Conservation (phyloP, 2,113 vertebrate genomes). For the Tetraodon nigroviridis region DNA sequence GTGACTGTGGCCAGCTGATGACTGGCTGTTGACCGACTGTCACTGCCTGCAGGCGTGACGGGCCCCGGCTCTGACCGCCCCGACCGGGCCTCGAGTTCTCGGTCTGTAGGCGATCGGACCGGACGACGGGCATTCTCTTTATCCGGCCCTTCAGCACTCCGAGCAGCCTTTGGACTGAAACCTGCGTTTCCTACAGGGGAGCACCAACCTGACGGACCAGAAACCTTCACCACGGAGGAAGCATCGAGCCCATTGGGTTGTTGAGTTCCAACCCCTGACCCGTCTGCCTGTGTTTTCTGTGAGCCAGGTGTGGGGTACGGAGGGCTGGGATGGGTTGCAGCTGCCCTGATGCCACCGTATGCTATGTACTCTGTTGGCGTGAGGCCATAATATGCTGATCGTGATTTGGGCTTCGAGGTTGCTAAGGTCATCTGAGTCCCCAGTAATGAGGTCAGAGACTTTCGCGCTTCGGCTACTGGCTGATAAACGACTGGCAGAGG, state of each 20-base stretch:
- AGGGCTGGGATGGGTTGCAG: constrained; percentile 29
- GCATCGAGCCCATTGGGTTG: constrained; percentile 31
- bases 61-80: constrained; percentile 8
- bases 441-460: constrained; percentile 60
- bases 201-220: constrained; percentile 25
- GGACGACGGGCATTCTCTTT: constrained; percentile 12
- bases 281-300: constrained; percentile 26
- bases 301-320: constrained; percentile 14
- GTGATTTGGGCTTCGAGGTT: constrained; percentile 55
- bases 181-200: constrained; percentile 35
- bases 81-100: constrained; percentile 1
- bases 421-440: constrained; percentile 54
- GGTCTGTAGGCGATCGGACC: constrained; percentile 13
- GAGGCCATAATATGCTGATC: constrained; percentile 72
- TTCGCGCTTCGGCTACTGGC: constrained; percentile 57
- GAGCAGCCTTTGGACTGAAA: constrained; percentile 30
- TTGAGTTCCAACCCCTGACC: constrained; percentile 33
- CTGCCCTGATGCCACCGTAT: constrained; percentile 65
- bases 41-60: not conserved
- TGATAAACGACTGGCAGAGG: constrained; percentile 13
- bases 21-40: not conserved
- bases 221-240: constrained; percentile 8
- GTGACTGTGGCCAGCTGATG: too few relatives aligned
- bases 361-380: constrained; percentile 69
- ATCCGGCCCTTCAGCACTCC: constrained; percentile 18